Base-by-base conservation (phyloP, 2,113 vertebrate species). In the Sialia sialis region DNA sequence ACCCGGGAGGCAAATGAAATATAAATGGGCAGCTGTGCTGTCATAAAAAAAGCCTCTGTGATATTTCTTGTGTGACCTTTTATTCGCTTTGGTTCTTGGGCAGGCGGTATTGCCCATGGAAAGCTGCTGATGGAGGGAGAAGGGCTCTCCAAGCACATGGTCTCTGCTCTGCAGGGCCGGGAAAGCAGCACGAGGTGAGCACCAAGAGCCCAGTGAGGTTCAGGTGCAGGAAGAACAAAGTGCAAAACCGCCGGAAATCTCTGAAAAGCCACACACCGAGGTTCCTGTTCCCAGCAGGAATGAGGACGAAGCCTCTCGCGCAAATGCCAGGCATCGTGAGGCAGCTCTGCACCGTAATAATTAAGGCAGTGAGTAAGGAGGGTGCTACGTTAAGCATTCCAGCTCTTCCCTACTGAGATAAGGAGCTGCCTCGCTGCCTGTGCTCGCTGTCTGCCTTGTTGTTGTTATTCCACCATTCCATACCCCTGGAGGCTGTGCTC, bases 31-130 rank as follows among this genome's bases (percentile, higher is more conserved):
- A 94, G 90, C 87, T 80, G 76, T 72, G 62, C 59, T 58, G 90
- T 43, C 78, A 80, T 10, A 44, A 70, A 36, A 75, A 22, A 83
- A 56, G 39, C 83, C 72, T 83, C 95, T 62, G 75, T 29, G 67
- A 84, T 93, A 88, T 80, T 95, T 96, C 92, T 92, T 94, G 52
- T 11, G 19, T 90, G 85, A 85, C 73, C 89, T 94, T 87, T 92
- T 20, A 90, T 77, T 90, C 23, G 6, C 82, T 92, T 38, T 0
- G 14, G 55, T 34, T 51, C 76, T 48, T 12, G 29, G 49, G 52
- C 69, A 59, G 87, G 30, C 0, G 0, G 80, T 36, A 78, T 20
- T 8, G 77, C 51, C 54, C 10, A 7, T 1, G 6, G 52, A 74
- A 22, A 62, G 58, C 81, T 17, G 54, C 55, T 12, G 27, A 26